These are phyloP conservation scores for Cyclina sinensis DNA, from an alignment of 1,140 invertebrate species.

Conservation along the genomic window DNA sequence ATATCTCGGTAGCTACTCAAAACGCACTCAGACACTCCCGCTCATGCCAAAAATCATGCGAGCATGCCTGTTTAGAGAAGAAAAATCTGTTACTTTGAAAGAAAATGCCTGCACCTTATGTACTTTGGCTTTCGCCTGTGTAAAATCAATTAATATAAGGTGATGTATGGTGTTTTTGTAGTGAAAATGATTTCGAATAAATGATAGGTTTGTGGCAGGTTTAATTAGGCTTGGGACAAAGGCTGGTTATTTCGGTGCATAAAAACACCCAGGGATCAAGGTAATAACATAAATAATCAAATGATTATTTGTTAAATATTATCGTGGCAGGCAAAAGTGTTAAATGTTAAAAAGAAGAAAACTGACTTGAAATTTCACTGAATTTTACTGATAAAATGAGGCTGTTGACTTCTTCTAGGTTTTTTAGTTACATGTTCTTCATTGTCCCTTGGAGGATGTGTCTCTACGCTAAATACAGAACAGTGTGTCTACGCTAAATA, in stretches of 20 bases:
- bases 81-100: constrained; percentile 19
- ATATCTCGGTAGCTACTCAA: neutral
- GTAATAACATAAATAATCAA: neutral
- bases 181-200: constrained; percentile 3
- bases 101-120: constrained; percentile 3
- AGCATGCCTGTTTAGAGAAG: constrained; percentile 10
- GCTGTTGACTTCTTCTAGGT: too few relatives aligned
- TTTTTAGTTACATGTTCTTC: too few relatives aligned
- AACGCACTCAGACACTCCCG: neutral
- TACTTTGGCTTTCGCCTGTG: neutral
- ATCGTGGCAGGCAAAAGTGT: too few relatives aligned
- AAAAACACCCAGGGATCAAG: neutral
- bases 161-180: constrained; percentile 25
- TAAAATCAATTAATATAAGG: constrained; percentile 2
- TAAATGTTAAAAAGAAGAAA: too few relatives aligned
- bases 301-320: constrained; percentile 26
- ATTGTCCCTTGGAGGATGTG: too few relatives aligned
- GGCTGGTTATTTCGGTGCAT: neutral
- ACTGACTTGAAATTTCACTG: too few relatives aligned
- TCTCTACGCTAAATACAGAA: too few relatives aligned
- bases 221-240: constrained; percentile 14
- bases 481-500: too few relatives aligned
- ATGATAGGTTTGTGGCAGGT: neutral
- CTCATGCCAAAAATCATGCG: neutral
- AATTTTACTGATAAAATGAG: too few relatives aligned